A percentile compares a stretch with the other conserved stretches of the same genome.
phyloP scores from a whole-genome alignment of 2,888 invertebrate genomes.

The Sinodicranocentrus sp. region DNA sequence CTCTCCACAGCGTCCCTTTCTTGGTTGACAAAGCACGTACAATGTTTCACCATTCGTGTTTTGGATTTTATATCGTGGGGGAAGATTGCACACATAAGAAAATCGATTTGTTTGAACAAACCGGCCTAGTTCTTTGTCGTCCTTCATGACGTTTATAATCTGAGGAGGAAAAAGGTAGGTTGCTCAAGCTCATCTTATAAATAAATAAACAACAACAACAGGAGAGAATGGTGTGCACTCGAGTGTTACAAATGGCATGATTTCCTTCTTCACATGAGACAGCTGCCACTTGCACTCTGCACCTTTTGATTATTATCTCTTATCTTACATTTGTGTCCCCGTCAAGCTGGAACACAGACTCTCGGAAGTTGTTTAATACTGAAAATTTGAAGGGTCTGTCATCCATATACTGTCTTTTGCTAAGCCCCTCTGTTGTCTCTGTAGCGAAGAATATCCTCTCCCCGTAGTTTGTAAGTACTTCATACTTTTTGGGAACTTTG shows the following conservation, averaged over 20 bases:
- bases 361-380: conserved; percentile 65
- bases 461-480: conserved; percentile 78
- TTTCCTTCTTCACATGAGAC: not conserved
- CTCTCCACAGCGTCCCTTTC: conserved; percentile 49
- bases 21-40: conserved; percentile 52
- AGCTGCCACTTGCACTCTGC: not conserved
- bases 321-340: conserved; percentile 63
- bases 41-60: conserved; percentile 35
- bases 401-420: conserved; percentile 53
- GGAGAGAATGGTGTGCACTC: too few species aligned
- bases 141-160: conserved; percentile 47
- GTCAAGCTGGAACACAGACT: conserved; percentile 62
- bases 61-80: conserved; percentile 58
- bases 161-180: conserved; percentile 13
- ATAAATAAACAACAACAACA: too few species aligned
- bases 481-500: conserved; percentile 78
- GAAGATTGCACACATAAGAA: conserved; percentile 60
- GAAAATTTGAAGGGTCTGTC: conserved; percentile 68
- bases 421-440: conserved; percentile 78
- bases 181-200: too few species aligned
- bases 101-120: conserved; percentile 58
- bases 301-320: not conserved
- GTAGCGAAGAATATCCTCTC: conserved; percentile 77
- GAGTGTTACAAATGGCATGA: too few species aligned
- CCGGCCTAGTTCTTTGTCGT: conserved; percentile 50